Conservation (phyloP, 2,797 vertebrate species). For the Chromobotia macracanthus region DNA sequence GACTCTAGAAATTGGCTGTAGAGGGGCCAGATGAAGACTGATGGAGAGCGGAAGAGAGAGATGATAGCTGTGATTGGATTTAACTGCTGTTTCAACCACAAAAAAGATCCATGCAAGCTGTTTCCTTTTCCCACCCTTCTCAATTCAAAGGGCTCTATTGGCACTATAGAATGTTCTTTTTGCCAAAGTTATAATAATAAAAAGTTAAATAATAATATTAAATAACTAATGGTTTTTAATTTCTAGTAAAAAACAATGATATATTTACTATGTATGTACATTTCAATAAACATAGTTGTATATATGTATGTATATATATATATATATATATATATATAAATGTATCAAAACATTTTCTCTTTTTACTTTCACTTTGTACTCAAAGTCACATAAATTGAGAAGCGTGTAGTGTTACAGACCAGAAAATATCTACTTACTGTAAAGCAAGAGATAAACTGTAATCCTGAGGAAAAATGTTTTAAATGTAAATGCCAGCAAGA, state of each 20-base stretch:
- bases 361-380: background rate
- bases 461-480: conserved; percentile 18
- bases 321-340: no score
- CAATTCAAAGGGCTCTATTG: background rate
- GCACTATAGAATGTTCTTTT: background rate
- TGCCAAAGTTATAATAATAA: background rate
- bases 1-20: conserved; percentile 8
- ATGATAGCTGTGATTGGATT: conserved; percentile 26
- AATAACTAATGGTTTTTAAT: background rate
- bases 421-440: conserved; percentile 3
- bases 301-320: no score
- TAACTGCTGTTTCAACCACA: conserved; percentile 13
- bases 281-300: no score
- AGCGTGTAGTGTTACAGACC: conserved; percentile 32
- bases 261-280: no score
- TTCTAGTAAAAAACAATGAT: background rate
- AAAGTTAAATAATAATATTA: no score
- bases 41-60: conserved; percentile 5
- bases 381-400: background rate
- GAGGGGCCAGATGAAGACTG: conserved; percentile 29
- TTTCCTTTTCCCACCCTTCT: background rate
- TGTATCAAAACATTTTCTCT: background rate
- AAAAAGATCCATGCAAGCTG: background rate
- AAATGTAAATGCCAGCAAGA: background rate
- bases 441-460: conserved; percentile 27